Conservation (phyloP, 2,113 vertebrate genomes). For the Calyptommatus sinebrachiatus region DNA sequence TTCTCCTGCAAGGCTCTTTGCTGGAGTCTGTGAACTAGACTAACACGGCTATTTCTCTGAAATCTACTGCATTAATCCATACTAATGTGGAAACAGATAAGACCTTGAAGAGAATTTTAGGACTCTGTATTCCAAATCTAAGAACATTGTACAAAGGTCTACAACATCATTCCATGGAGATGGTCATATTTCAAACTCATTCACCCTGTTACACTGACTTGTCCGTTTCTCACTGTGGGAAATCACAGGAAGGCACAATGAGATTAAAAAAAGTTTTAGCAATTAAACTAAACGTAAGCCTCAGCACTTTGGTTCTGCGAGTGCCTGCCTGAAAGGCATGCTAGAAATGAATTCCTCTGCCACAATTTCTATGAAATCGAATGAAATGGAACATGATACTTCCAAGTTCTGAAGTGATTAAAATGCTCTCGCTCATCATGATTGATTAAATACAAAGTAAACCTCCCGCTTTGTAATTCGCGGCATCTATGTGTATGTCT, state of each 20-base stretch:
- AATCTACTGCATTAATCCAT: too few relatives aligned
- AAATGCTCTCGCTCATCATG: background rate
- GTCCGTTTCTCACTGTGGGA: too few relatives aligned
- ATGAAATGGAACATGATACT: conserved; percentile 4
- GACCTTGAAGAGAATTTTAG: too few relatives aligned
- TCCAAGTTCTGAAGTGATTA: conserved; percentile 20
- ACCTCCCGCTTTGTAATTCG: conserved; percentile 1
- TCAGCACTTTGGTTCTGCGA: background rate
- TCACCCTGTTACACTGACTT: too few relatives aligned
- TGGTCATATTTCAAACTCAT: too few relatives aligned
- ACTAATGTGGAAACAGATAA: too few relatives aligned
- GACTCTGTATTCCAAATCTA: too few relatives aligned
- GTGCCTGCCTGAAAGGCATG: background rate
- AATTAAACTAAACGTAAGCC: background rate
- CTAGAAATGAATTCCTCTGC: conserved; percentile 9
- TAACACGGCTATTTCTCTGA: too few relatives aligned
- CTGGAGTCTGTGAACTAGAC: too few relatives aligned
- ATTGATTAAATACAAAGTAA: conserved; percentile 26
- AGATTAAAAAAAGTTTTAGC: background rate
- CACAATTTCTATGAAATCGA: background rate
- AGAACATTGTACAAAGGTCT: too few relatives aligned
- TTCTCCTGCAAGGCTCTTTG: too few relatives aligned
- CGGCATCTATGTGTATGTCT: conserved; percentile 1
- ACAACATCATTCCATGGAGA: too few relatives aligned
- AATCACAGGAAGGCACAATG: background rate